phyloP scores from a whole-genome alignment of 2,888 invertebrate species.

The Xylota sylvarum region DNA sequence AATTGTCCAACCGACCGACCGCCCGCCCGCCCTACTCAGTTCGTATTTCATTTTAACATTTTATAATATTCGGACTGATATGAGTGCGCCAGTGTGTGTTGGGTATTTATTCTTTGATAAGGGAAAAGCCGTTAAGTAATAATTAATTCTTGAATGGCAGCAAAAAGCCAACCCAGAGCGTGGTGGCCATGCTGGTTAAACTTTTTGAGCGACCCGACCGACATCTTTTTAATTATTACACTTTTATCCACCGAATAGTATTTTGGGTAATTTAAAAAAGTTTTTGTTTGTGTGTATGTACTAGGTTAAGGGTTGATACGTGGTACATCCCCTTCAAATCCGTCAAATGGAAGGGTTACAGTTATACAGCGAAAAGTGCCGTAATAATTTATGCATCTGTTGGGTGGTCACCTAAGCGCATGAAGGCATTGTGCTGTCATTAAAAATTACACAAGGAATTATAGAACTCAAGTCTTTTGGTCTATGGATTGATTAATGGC shows the following conservation, averaged over 20 bases:
- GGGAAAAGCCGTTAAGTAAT: conserved; percentile 30
- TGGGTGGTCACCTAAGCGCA: neutral
- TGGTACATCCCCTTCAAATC: neutral
- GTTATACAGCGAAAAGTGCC: neutral
- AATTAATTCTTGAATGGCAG: conserved; percentile 49
- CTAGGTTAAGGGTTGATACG: neutral
- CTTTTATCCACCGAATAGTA: neutral
- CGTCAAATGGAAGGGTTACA: conserved; percentile 3
- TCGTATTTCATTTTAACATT: conserved; percentile 39
- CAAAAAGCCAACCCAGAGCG: conserved; percentile 1
- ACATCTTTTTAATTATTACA: conserved; percentile 30
- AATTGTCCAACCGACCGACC: neutral
- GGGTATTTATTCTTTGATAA: conserved; percentile 35
- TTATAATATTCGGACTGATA: conserved; percentile 16
- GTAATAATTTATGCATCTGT: conserved; percentile 17
- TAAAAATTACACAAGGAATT: conserved; percentile 6
- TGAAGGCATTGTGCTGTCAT: neutral
- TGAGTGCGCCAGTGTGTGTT: neutral
- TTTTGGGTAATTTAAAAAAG: conserved; percentile 10
- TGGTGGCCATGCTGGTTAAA: neutral
- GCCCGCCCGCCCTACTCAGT: neutral
- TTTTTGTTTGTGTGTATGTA: no score
- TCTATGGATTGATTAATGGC: neutral
- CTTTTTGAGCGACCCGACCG: neutral
- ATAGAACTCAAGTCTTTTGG: neutral